Evolutionary conservation across 1,140 invertebrate genomes (phyloP), one percentile per base, ranked within the genome.

Genomic region (Meteorus sp.): DNA sequence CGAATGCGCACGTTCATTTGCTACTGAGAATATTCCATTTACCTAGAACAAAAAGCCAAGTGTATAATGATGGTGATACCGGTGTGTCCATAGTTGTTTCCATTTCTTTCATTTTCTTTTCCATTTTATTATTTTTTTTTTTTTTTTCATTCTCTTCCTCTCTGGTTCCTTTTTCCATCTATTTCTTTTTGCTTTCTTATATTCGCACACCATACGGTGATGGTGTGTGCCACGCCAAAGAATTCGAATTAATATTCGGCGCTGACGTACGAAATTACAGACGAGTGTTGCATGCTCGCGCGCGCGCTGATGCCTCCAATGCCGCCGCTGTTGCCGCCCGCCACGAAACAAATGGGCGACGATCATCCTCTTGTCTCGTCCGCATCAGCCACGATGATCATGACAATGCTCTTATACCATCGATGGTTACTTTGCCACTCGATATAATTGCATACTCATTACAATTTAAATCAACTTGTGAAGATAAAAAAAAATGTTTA

Each of bases 211-310:
- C 25, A 20, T 39, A 27, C 11, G 29, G 17, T 19, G 45, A 50
- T 8, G 17, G 15, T 23, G 51, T 39, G 27, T 6, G 47, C 17
- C 11, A n/a, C 17, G 13, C 29, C 22, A 62, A 55, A 71, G 76
- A 80, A 80, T 78, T 77, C 75, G 64, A 79, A 78, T 80, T 80
- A 80, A 80, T 80, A 80, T 79, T 79, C 78, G 74, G 76, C 68
- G 78, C 72, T 78, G 78, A 80, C 76, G 69, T 74, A 71, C 67
- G 67, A 73, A 80, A 78, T 80, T 78, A 74, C 71, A 73, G 54
- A 52, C 35, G 55, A 47, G 35, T 35, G n/a, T n/a, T n/a, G n/a
- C n/a, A n/a, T n/a, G n/a, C n/a, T n/a, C n/a, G n/a, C n/a, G n/a
- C n/a, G n/a, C n/a, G n/a, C n/a, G n/a, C n/a, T n/a, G n/a, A 37